phyloP scores from a whole-genome alignment of 2,888 invertebrate genomes.

The Pheosia gnoma region DNA sequence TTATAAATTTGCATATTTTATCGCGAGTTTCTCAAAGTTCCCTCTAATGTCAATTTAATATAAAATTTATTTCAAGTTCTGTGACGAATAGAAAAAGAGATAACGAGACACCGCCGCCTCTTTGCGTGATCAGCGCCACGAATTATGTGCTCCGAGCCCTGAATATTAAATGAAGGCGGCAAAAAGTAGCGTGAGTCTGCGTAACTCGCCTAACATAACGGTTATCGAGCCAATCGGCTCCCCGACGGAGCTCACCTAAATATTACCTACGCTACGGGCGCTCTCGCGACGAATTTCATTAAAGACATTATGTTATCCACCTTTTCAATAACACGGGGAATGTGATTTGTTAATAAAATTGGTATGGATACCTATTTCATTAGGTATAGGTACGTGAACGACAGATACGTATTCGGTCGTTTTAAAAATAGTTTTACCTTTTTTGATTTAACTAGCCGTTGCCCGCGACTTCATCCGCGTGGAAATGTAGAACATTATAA shows the following conservation, averaged over 20 bases:
- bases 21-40: constrained; percentile 45
- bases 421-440: too few species aligned
- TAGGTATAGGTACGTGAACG: too few species aligned
- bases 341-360: constrained; percentile 44
- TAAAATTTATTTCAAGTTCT: constrained; percentile 59
- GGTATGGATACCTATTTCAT: neutral
- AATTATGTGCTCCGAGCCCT: constrained; percentile 71
- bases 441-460: too few species aligned
- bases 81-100: constrained; percentile 70
- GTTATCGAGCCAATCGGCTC: constrained; percentile 66
- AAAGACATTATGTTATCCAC: constrained; percentile 48
- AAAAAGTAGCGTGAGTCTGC: constrained; percentile 57
- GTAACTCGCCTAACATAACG: constrained; percentile 69
- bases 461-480: too few species aligned
- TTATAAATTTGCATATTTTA: constrained; percentile 49
- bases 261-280: constrained; percentile 41
- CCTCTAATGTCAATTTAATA: constrained; percentile 61
- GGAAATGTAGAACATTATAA: too few species aligned
- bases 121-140: constrained; percentile 69
- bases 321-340: constrained; percentile 54
- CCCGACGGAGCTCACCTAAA: constrained; percentile 47
- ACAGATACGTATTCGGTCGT: too few species aligned
- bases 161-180: constrained; percentile 70
- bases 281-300: constrained; percentile 51
- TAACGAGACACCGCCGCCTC: constrained; percentile 65